Conservation (phyloP, 2,113 vertebrate genomes). For the Corydoras sp. region DNA sequence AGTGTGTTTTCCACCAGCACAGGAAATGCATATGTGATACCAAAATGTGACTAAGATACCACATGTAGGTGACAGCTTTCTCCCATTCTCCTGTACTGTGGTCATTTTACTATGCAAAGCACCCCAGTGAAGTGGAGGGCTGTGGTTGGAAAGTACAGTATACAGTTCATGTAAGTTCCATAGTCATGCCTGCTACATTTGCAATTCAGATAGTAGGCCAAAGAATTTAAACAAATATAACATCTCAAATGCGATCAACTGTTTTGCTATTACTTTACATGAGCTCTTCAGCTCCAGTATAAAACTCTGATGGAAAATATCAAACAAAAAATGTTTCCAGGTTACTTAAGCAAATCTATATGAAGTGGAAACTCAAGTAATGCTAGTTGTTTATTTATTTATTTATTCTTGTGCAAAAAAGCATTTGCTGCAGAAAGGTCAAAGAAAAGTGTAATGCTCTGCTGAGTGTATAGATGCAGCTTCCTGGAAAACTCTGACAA, state of each 20-base stretch:
- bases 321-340: no score
- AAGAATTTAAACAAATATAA: not conserved
- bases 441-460: no score
- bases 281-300: no score
- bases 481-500: no score
- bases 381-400: no score
- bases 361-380: no score
- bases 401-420: no score
- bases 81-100: slow-evolving; percentile 32
- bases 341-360: no score
- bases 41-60: slow-evolving; percentile 16
- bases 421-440: no score
- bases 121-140: slow-evolving; percentile 10
- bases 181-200: slow-evolving; percentile 27
- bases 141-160: slow-evolving; percentile 42
- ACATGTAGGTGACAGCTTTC: slow-evolving; percentile 11
- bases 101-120: slow-evolving; percentile 46
- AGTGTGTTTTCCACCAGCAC: slow-evolving; percentile 9
- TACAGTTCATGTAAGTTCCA: slow-evolving; percentile 25
- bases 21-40: slow-evolving; percentile 20
- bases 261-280: not conserved
- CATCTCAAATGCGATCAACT: not conserved
- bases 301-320: no score
- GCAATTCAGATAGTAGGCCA: slow-evolving; percentile 9
- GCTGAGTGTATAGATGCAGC: no score